Conservation (phyloP, 1,140 invertebrate species). For the Tetramorium simillimum region DNA sequence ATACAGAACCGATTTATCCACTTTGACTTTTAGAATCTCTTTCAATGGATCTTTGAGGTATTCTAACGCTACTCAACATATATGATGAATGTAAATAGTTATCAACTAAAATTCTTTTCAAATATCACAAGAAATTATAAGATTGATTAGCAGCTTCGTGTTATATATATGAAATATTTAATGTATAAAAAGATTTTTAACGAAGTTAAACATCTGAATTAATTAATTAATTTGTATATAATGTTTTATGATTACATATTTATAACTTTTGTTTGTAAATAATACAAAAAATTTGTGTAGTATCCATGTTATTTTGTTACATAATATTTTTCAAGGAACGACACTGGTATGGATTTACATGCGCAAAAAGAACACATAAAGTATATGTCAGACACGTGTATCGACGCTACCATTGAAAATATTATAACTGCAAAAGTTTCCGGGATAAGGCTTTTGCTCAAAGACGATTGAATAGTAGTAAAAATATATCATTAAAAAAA, state of each 20-base stretch:
- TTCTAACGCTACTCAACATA: not conserved
- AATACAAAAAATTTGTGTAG: not conserved
- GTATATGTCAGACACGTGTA: not conserved
- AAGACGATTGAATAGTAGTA: not conserved
- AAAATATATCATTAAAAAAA: not conserved
- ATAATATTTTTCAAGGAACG: not conserved
- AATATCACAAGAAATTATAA: not conserved
- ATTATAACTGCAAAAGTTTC: constrained; percentile 15
- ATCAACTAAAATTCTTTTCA: not conserved
- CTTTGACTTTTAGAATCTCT: not conserved
- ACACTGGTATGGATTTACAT: not conserved
- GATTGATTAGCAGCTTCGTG: not conserved
- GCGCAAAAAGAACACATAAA: not conserved
- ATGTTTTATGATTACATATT: not conserved
- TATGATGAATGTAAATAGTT: not conserved
- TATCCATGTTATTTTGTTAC: not conserved
- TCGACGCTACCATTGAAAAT: not conserved
- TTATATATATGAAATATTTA: not conserved
- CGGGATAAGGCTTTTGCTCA: not conserved
- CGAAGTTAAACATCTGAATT: not conserved
- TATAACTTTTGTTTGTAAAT: not conserved
- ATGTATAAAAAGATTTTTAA: not conserved
- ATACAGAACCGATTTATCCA: not conserved
- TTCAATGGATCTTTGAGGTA: not conserved
- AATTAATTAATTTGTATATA: not conserved